Evolutionary conservation across 2,113 vertebrate genomes (phyloP), one percentile per base, ranked within the genome.

Genomic region (Poicephalus meyeri): DNA sequence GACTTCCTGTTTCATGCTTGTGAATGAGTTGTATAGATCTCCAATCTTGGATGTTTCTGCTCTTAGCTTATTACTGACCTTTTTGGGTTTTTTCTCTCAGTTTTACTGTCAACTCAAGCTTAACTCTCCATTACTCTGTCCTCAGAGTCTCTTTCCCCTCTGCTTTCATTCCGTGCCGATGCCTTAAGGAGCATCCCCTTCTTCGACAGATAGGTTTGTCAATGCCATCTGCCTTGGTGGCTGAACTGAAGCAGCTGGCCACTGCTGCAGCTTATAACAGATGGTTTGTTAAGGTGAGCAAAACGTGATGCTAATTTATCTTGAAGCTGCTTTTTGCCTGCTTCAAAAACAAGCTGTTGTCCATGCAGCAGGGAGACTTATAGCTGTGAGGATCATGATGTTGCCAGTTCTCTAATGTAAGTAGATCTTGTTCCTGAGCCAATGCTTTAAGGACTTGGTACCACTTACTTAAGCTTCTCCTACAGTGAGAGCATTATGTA

Each of bases 241-340:
- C 42, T 37, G 41, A 35, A 17, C 20, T 19, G 50, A 52, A 76
- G 29, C 46, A 79, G 39, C 39, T 87, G 58, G 16, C 37, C 1
- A 1, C 49, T 77, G 20, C 33, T 69, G 8, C 16, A 44, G 16
- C 28, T 53, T 13, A 0, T 18, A 65, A 26, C 14, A 19, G 2
- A 1, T 23, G 5, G 3, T 84, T 88, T 86, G 33, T 76, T 80
- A 46, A 83, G 41, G 25, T 63, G 58, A 70, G 70, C 49, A 66
- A 49, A 76, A 69, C 2, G 15, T 73, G 15, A 5, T 53, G 39
- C 19, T 78, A 28, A 19, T 73, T 90, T 78, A 42, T 23, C 16
- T 77, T 53, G 25, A 73, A 83, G 24, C 37, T 61, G 33, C 8
- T 73, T n/a, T 65, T 69, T 73, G 26, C 31, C 14, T 42, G 11